Percentiles rank a stretch among this genome's conserved stretches.
Conservation (phyloP, 1,140 invertebrate genomes). For the Patella vulgata region DNA sequence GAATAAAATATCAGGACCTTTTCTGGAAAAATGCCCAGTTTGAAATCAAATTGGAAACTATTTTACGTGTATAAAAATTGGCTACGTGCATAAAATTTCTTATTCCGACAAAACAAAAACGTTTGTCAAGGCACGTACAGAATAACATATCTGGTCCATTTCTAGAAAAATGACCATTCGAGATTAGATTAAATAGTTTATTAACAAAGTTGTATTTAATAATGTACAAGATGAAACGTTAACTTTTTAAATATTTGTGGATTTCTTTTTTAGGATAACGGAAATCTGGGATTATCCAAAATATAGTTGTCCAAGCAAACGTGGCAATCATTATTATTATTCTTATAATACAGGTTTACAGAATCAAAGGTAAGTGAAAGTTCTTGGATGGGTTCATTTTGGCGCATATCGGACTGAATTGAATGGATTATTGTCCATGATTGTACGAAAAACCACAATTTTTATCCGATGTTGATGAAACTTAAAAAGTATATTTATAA, state of each 20-base stretch:
- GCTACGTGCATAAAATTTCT: no score
- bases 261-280: slow-evolving; percentile 72
- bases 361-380: slow-evolving; percentile 87
- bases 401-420: no score
- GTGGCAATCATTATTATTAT: slow-evolving; percentile 91
- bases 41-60: slow-evolving; percentile 71
- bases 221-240: no score
- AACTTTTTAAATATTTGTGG: no score
- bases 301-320: slow-evolving; percentile 85
- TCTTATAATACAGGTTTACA: slow-evolving; percentile 95
- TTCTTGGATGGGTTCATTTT: no score
- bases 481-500: no score
- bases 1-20: slow-evolving; percentile 89
- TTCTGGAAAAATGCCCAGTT: slow-evolving; percentile 79
- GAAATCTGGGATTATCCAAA: slow-evolving; percentile 97
- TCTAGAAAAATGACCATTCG: slow-evolving; percentile 81
- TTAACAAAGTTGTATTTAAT: no score
- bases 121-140: slow-evolving; percentile 93
- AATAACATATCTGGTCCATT: slow-evolving; percentile 90
- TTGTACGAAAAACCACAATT: no score
- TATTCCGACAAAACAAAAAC: no score
- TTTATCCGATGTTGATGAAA: no score
- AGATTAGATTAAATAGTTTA: slow-evolving; percentile 69
- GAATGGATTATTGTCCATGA: no score
- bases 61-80: no score